These are phyloP conservation scores for Drosophila anceps DNA, from an alignment of 2,888 invertebrate species.

Conservation along the genomic window DNA sequence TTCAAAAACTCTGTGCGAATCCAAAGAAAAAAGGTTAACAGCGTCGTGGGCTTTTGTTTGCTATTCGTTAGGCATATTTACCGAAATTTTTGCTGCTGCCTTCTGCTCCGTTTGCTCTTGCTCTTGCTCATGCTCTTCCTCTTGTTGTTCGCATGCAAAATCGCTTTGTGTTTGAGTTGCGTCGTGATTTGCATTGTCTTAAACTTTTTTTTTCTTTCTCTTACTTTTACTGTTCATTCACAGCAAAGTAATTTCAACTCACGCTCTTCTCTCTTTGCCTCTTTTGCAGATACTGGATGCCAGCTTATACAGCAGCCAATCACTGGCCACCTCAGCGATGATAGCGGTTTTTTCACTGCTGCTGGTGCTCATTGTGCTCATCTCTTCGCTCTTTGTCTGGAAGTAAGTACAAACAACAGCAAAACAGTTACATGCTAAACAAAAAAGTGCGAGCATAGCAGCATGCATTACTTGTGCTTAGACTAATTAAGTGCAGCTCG, in stretches of 20 bases:
- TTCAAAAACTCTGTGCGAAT: conserved; percentile 20
- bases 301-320: conserved; percentile 94
- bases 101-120: conserved; percentile 12
- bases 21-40: conserved; percentile 66
- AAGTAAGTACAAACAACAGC: conserved; percentile 89
- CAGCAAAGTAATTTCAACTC: conserved; percentile 44
- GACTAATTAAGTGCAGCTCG: conserved; percentile 10
- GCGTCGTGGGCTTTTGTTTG: conserved; percentile 72
- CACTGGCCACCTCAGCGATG: conserved; percentile 93
- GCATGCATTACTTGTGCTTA: background rate
- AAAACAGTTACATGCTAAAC: background rate
- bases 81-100: conserved; percentile 51
- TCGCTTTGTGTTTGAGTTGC: conserved; percentile 75
- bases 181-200: conserved; percentile 59
- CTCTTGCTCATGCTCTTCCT: conserved; percentile 18
- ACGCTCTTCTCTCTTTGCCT: conserved; percentile 69
- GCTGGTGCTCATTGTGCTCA: conserved; percentile 91
- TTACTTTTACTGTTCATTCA: conserved; percentile 55
- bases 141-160: conserved; percentile 66
- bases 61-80: conserved; percentile 80
- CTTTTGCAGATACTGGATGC: conserved; percentile 93
- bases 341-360: conserved; percentile 93
- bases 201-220: conserved; percentile 38
- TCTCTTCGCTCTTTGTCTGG: conserved; percentile 93
- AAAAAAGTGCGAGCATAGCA: background rate